phyloP scores from a whole-genome alignment of 1,140 invertebrate genomes.

The Hylyphantes graminicola region DNA sequence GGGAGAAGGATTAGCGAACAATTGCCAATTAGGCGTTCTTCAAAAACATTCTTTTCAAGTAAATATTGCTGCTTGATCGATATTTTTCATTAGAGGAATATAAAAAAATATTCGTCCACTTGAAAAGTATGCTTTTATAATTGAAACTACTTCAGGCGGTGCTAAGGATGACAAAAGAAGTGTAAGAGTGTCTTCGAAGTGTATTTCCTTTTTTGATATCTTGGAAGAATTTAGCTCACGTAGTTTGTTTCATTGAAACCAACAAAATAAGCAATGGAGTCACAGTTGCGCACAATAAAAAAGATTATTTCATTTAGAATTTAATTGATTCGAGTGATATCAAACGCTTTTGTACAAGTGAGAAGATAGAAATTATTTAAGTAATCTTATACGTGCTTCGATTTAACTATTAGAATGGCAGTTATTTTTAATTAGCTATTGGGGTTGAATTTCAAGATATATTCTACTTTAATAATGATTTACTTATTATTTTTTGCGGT shows the following conservation, averaged over 20 bases:
- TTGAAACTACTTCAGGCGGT: slow-evolving; percentile 40
- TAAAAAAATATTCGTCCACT: slow-evolving; percentile 15
- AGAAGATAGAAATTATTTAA: too few relatives aligned
- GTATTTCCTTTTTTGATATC: neutral
- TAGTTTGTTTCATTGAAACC: neutral
- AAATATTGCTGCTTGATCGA: slow-evolving; percentile 19
- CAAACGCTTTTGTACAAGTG: too few relatives aligned
- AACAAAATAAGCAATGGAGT: neutral
- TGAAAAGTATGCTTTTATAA: slow-evolving; percentile 39
- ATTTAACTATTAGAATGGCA: too few relatives aligned
- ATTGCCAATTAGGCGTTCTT: slow-evolving; percentile 58
- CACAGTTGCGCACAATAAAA: too few relatives aligned
- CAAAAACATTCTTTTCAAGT: slow-evolving; percentile 40
- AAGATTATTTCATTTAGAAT: too few relatives aligned
- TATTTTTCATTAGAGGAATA: slow-evolving; percentile 30
- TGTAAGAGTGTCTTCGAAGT: neutral
- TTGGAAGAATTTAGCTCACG: neutral
- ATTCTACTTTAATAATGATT: too few relatives aligned
- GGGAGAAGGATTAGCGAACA: slow-evolving; percentile 52
- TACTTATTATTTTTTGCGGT: too few relatives aligned
- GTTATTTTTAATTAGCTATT: too few relatives aligned
- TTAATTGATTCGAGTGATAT: too few relatives aligned
- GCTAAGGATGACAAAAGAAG: slow-evolving; percentile 1
- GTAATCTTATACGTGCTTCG: too few relatives aligned
- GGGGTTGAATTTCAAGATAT: too few relatives aligned